Conservation (phyloP, 2,113 vertebrate genomes). For the Rutilus rutilus region DNA sequence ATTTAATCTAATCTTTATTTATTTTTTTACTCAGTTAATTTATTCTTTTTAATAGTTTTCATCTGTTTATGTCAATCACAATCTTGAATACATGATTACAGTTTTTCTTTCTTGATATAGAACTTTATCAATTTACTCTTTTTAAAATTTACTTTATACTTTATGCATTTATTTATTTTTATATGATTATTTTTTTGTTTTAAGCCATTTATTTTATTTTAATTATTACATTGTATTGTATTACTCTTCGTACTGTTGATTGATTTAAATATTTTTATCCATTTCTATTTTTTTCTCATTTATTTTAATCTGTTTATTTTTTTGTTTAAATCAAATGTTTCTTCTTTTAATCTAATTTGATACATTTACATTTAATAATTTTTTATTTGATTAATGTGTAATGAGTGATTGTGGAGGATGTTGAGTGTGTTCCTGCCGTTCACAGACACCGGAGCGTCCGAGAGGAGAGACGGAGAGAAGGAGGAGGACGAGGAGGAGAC, state of each 20-base stretch:
- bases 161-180: neutral
- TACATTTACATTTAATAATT: no score
- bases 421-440: neutral
- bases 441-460: constrained; percentile 71
- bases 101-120: no score
- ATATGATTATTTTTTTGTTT: neutral
- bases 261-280: no score
- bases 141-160: no score
- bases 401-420: neutral
- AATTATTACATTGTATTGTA: neutral
- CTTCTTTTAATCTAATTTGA: no score
- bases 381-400: no score
- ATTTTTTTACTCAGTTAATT: neutral
- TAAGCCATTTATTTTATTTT: neutral
- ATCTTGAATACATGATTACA: neutral
- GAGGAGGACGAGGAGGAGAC: constrained; percentile 64
- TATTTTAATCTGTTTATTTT: no score
- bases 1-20: neutral
- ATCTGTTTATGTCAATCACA: no score
- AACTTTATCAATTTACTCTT: no score
- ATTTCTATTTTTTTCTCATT: no score
- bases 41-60: neutral
- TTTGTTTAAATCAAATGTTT: no score
- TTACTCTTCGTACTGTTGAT: no score
- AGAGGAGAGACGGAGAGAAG: constrained; percentile 80